These are phyloP conservation scores for Albula glossodonta DNA, from an alignment of 2,113 vertebrate species.

Conservation along the genomic window DNA sequence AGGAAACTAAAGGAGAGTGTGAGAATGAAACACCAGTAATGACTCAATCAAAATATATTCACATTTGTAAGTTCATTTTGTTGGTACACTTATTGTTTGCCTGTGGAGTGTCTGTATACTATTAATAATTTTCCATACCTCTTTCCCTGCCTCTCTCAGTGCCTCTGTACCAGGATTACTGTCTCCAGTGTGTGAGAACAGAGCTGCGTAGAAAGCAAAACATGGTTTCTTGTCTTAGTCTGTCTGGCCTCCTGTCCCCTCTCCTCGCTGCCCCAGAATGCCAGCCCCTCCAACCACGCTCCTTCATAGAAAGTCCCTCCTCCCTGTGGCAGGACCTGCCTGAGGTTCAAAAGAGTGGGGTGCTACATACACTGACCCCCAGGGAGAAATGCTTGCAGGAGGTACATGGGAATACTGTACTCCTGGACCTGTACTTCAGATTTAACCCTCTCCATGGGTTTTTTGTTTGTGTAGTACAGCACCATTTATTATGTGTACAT, in stretches of 20 bases:
- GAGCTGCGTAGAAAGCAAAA: constrained; percentile 43
- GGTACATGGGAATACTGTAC: constrained; percentile 47
- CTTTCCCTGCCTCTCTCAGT: constrained; percentile 41
- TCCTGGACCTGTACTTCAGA: too few relatives aligned
- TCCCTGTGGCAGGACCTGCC: constrained; percentile 72
- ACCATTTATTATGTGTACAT: neutral
- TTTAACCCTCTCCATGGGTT: neutral
- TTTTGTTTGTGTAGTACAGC: neutral
- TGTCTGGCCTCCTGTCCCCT: constrained; percentile 37
- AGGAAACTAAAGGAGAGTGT: neutral
- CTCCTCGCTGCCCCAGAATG: neutral
- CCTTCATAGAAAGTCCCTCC: constrained; percentile 43
- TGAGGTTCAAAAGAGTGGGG: constrained; percentile 62
- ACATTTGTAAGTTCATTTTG: constrained; percentile 54
- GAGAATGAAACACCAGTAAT: neutral
- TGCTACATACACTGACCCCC: constrained; percentile 52
- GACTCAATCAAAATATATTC: constrained; percentile 60
- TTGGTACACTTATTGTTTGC: neutral
- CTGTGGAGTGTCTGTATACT: neutral
- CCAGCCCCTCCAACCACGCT: neutral
- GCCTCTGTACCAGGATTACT: constrained; percentile 76
- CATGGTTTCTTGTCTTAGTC: constrained; percentile 39
- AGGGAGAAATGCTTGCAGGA: constrained; percentile 69
- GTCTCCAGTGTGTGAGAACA: constrained; percentile 42
- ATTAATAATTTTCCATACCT: neutral